Evolutionary conservation across 1,140 invertebrate genomes (phyloP), one percentile per base, ranked within the genome.

Genomic region (Lepidurus packardi): DNA sequence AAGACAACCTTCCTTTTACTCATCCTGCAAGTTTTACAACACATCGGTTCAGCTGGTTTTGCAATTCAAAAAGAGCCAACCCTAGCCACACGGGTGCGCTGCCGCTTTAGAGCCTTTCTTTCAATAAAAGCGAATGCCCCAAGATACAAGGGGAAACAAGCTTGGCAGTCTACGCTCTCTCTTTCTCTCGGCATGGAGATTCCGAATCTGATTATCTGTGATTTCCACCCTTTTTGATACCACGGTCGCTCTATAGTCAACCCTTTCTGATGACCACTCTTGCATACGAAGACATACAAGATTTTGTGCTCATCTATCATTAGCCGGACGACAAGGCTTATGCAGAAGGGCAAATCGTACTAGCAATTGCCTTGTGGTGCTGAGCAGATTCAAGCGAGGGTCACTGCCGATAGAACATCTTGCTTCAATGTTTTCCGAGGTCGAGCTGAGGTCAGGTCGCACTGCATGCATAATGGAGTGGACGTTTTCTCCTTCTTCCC

Each of bases 181-280:
- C 21, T 65, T n/a, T 65, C 53, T 13, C 21, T 65, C 21, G 21
- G 16, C 13, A 21, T 21, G 53, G 21, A 4, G 21, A n/a, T 65
- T 65, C 53, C 53, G 53, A 65, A 65, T 65, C 53, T 65, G 53
- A 65, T 65, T 47, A 65, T 65, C 53, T 65, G 34, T 34, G 53
- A 65, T 65, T 65, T 65, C 53, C 53, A 34, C 34, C 34, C 34
- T 34, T 65, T 21, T n/a, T 47, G 45, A 47, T 65, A 65, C 16
- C 16, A 65, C 53, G 8, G 21, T n/a, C 53, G 6, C 21, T n/a
- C 9, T 1, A 9, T n/a, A 65, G 53, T 21, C 53, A 65, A 65
- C 53, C 53, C 53, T 65, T 65, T 65, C 16, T 13, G 8, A 65
- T 65, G 53, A 21, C 21, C 53, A 65, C 13, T 65, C 53, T 65